Base-by-base conservation (phyloP, 2,888 invertebrate genomes). In the Protodeltote pygarga region DNA sequence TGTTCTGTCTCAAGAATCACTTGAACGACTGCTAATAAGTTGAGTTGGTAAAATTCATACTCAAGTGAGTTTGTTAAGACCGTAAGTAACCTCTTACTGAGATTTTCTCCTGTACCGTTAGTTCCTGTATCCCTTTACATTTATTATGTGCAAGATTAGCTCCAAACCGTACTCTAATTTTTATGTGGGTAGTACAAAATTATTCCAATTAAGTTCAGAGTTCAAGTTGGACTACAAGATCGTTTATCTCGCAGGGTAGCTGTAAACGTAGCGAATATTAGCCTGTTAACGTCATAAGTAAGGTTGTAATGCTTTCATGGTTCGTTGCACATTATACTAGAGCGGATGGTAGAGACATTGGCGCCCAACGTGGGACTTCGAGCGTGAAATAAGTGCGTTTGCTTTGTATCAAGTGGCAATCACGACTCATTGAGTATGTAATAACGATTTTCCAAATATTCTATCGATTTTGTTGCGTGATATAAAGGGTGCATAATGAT, bases 271-370 rank as follows among this genome's bases (percentile, higher is more conserved):
- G 66, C 55, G 39, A 69, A 73, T 62, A 76, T 79, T 73, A 74
- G 64, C 65, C 55, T 52, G 52, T 65, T 73, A 72, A 62, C 61
- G 65, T 75, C 62, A 71, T 77, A 74, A 73, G 73, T 73, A 72
- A 74, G 73, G 73, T 72, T 75, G 75, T 79, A 77, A 83, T 78
- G 74, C 66, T 73, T 76, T 81, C 62, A 79, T 75, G 77, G 71
- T 70, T 81, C 77, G 85, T 78, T 79, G 73, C 52, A 58, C 64
- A 67, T 75, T 75, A 75, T 76, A 69, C 61, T 66, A 61, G 55
- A 71, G 59, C 63, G 54, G 57, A 63, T 52, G 54, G 52, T 63
- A 60, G 50, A 50, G 60, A 65, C 62, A 54, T 42, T 49, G 59
- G 67, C 58, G 42, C 46, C 48, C 64, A 53, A 55, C 50, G 61